Base-by-base conservation (phyloP, 2,888 invertebrate species). In the Phoronis australis region DNA sequence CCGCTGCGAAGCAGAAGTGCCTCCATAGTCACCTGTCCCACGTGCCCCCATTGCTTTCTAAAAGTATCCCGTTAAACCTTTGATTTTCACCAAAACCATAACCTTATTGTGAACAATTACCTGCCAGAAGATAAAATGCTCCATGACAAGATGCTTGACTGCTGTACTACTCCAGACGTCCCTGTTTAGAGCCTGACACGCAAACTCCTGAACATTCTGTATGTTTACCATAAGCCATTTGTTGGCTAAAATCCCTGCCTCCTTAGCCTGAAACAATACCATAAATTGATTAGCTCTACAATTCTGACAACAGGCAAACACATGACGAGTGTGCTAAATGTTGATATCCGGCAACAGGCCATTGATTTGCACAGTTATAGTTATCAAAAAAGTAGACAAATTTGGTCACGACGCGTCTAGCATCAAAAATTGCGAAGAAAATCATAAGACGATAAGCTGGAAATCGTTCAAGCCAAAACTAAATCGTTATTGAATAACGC, bases 181-280 rank as follows among this genome's bases (percentile, higher is more conserved):
- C 40, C 86, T 78, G 73, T 86, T 86, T 42, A 87, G 76, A 9
- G 83, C 80, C 73, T 86, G 86, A 57, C 86, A 86, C 22, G 82
- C 76, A 68, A 87, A 87, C 69, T 84, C 84, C 59, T 82, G 80
- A 23, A 83, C 81, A 70, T 85, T 82, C 68, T 87, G 86, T 6
- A 87, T 80, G 68, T 87, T 87, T 0, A 86, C 84, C 60, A 87
- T 76, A 23, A 87, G 67, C 87, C 87, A 87, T 49, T 82, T 81
- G 60, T 83, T 83, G 18, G 79, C 74, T 3, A 54, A 71, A 66
- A 57, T 81, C 78, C 49, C 85, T 80, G 82, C 77, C 47, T 83
- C 82, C 23, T 84, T 79, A 0, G 83, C 82, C 77, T 82, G 60
- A 26, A 51, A 45, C 38, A 18, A 31, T 18, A 35, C 5, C 9